These are phyloP conservation scores for Elysia crispata DNA, from an alignment of 2,888 invertebrate genomes.

Conservation along the genomic window DNA sequence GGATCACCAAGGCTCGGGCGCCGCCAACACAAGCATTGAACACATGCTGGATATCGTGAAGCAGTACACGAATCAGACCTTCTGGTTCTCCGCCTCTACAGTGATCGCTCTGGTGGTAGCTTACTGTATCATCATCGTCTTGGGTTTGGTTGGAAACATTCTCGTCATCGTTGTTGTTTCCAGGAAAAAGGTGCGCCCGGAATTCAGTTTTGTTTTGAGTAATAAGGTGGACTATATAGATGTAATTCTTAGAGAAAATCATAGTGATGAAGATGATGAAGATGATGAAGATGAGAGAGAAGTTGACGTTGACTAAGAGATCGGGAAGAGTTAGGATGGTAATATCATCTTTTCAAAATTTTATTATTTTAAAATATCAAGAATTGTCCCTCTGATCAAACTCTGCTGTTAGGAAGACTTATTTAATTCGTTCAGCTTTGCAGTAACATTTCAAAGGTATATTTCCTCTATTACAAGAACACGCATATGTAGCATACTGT, in stretches of 20 bases:
- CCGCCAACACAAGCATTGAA: not conserved
- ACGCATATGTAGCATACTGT: too few species aligned
- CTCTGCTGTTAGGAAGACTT: too few species aligned
- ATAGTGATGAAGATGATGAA: not conserved
- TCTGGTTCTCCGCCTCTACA: slow-evolving; percentile 49
- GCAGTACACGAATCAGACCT: slow-evolving; percentile 45
- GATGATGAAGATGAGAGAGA: not conserved
- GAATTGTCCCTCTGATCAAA: too few species aligned
- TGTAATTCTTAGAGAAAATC: too few species aligned
- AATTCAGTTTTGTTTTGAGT: not conserved
- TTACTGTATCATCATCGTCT: slow-evolving; percentile 62
- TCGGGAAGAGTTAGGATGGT: not conserved
- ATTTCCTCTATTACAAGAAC: too few species aligned
- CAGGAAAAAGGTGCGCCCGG: slow-evolving; percentile 46
- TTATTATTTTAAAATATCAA: too few species aligned
- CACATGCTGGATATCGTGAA: slow-evolving; percentile 35
- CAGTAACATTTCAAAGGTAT: too few species aligned
- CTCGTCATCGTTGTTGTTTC: slow-evolving; percentile 65
- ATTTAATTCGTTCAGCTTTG: too few species aligned
- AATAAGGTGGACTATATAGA: too few species aligned
- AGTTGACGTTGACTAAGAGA: not conserved
- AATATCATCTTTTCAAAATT: too few species aligned
- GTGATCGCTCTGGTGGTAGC: slow-evolving; percentile 60
- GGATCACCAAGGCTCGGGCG: too few species aligned
- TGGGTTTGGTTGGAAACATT: slow-evolving; percentile 65